Percentiles rank a stretch among this genome's conserved stretches.
phyloP scores from a whole-genome alignment of 2,113 vertebrate species.

The Sinocyclocheilus anshuiensis region DNA sequence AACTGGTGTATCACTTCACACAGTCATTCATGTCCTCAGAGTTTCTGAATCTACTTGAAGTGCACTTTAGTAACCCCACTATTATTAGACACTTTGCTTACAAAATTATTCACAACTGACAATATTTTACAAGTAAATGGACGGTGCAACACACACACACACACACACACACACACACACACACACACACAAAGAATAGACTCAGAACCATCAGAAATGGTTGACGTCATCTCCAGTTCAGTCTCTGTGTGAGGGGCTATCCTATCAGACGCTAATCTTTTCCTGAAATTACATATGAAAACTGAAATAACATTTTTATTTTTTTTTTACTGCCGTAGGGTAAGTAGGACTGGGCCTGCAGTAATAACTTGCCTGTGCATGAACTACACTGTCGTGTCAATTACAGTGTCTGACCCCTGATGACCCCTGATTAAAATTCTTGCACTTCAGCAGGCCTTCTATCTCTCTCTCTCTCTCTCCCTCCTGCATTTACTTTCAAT shows the following conservation, averaged over 20 bases:
- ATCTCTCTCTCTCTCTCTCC: neutral
- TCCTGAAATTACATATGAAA: conserved; percentile 50
- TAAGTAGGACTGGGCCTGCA: conserved; percentile 56
- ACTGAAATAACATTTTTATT: conserved; percentile 43
- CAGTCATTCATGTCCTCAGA: too few relatives aligned
- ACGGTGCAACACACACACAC: too few relatives aligned
- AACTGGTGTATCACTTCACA: too few relatives aligned
- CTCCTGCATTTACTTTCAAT: too few relatives aligned
- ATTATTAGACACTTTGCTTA: too few relatives aligned
- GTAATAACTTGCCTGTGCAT: conserved; percentile 34
- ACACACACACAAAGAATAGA: too few relatives aligned
- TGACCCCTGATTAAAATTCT: conserved; percentile 47
- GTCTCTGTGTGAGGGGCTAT: neutral
- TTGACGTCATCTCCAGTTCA: neutral
- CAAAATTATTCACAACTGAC: too few relatives aligned
- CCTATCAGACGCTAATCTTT: neutral
- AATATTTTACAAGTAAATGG: too few relatives aligned
- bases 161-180: too few relatives aligned
- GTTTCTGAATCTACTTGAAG: too few relatives aligned
- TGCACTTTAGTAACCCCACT: too few relatives aligned
- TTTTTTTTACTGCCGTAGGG: conserved; percentile 51
- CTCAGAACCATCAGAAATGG: neutral
- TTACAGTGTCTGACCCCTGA: conserved; percentile 58
- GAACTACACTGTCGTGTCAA: conserved; percentile 51
- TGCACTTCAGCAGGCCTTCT: neutral